Percentiles rank a stretch among this genome's conserved stretches.
Evolutionary conservation across 2,888 invertebrate genomes (phyloP).

Genomic region (Diadromus collaris): DNA sequence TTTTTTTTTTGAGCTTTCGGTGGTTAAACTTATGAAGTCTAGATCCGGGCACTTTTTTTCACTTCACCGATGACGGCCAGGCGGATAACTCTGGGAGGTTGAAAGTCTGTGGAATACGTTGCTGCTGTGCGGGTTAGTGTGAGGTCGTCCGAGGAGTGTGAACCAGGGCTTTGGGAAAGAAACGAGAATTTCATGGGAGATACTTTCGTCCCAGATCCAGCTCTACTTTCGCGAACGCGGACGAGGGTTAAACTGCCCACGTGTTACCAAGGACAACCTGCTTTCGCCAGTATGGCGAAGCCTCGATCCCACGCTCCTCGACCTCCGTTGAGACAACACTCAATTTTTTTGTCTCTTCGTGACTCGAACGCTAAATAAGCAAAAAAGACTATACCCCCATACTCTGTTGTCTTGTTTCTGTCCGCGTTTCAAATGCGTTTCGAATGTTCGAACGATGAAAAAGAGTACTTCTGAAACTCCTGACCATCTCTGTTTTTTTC

Average conservation of each 20-base stretch:
- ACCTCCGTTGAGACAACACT: not conserved
- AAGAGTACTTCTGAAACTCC: not conserved
- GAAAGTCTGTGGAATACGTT: not conserved
- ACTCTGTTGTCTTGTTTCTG: not conserved
- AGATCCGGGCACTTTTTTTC: not conserved
- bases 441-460: slow-evolving; percentile 15
- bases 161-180: slow-evolving; percentile 3
- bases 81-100: not conserved
- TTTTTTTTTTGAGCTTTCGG: slow-evolving; percentile 4
- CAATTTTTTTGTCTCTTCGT: slow-evolving; percentile 18
- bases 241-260: slow-evolving; percentile 36
- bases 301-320: slow-evolving; percentile 39
- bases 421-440: slow-evolving; percentile 10
- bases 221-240: slow-evolving; percentile 23
- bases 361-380: slow-evolving; percentile 10
- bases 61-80: not conserved
- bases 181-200: slow-evolving; percentile 27
- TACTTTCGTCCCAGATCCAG: not conserved
- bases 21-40: slow-evolving; percentile 4
- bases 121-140: not conserved
- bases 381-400: not conserved
- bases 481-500: not conserved
- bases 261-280: slow-evolving; percentile 45
- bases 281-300: slow-evolving; percentile 5
- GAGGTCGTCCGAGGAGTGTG: not conserved